Base-by-base conservation (phyloP, 2,888 invertebrate species). In the Philhelius pedissequus region DNA sequence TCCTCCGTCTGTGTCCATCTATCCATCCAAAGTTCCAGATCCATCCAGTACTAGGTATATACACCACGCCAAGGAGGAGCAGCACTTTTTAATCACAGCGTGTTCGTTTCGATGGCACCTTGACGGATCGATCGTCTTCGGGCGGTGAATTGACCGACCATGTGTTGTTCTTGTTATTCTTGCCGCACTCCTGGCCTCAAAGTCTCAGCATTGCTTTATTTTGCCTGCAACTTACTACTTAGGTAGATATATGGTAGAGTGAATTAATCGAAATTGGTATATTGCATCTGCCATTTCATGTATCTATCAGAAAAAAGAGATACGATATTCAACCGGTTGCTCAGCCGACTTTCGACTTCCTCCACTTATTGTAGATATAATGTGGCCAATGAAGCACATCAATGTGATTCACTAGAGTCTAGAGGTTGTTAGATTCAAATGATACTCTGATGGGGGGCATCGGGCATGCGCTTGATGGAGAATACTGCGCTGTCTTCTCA, bases 101-200 rank as follows among this genome's bases (percentile, higher is more conserved):
- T 87, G 87, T 87, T 87, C 87, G 76, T 86, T 87, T 87, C 80
- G 83, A 87, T 87, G 87, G 87, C 87, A 87, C 78, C 87, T 87
- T 87, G 87, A 87, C 87, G 87, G 87, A 87, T 86, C 86, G 80
- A 86, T 84, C 84, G 82, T 82, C 86, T 81, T 77, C 80, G 64
- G 75, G 83, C 79, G 81, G 81, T 77, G 81, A 86, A 81, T 86
- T 77, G 81, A 81, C 77, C 77, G 77, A 81, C 71, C 80, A 86
- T 86, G 86, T 81, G 80, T 81, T 86, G 68, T 77, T 81, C 76
- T 81, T 86, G 68, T 77, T 73, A 66, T 58, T 62, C 35, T 6
- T 69, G 64, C 50, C 62, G 68, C 62, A 64, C 43, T 43, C 62
- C 18, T 11, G 7, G 50, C 18, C 40, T 22, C 22, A 48, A 13